Evolutionary conservation across 1,140 invertebrate genomes (phyloP), one percentile per base, ranked within the genome.

Genomic region (Sinonovacula constricta): DNA sequence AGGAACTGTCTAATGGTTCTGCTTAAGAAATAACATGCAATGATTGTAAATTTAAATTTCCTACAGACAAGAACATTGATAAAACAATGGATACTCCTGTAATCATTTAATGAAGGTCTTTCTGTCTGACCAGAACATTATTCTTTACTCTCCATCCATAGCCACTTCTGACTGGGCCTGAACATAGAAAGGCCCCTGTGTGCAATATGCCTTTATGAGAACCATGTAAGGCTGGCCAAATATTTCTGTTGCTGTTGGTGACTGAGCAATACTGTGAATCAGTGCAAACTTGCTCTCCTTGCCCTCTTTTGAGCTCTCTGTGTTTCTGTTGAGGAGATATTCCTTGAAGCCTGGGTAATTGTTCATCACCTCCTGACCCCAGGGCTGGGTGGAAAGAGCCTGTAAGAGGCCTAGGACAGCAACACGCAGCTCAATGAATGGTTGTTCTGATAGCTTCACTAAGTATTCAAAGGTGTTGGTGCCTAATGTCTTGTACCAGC

Each of bases 141-240:
- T n/a, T n/a, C n/a, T n/a, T n/a, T n/a, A 67, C 12, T 78, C 67
- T n/a, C 65, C 84, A 31, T 89, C 88, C 53, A 85, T 70, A 12
- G 94, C 95, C 45, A 96, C 93, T 90, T 95, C 93, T 24, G 93
- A 92, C 34, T 92, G 86, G n/a, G 90, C 90, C 72, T 94, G 92
- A 24, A 95, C 91, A 90, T 93, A 94, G 83, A 94, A 95, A 22
- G 95, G 93, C 3, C 96, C 95, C 87, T 96, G 93, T 39, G 93
- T 93, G 4, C 94, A 93, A 89, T 94, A 96, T n/a, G 92, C 91
- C 68, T 93, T 92, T 10, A 96, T 91, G 81, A 92, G 93, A 54
- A 93, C 83, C 18, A 69, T 24, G 28, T 69, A 94, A 51, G 91
- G 91, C 10, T 92, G 86, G 77, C 95, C 93, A 88, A 96, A 96